These are phyloP conservation scores for Conops quadrifasciatus DNA, from an alignment of 2,888 invertebrate species.

Conservation along the genomic window DNA sequence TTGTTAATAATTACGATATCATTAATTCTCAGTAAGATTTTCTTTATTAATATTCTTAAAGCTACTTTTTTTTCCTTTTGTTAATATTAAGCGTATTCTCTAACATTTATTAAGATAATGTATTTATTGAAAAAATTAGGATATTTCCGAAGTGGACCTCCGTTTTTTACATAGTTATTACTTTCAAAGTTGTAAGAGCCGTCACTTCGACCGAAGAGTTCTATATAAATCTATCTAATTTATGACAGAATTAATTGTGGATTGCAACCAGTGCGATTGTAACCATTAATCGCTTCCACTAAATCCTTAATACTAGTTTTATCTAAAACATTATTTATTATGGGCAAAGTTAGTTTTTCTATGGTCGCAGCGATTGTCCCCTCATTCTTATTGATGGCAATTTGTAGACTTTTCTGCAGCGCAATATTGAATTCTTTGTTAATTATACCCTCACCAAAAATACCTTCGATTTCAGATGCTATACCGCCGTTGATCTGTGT, in stretches of 20 bases:
- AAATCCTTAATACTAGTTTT: slow-evolving; percentile 50
- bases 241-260: slow-evolving; percentile 41
- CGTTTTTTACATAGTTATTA: too few relatives aligned
- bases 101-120: too few relatives aligned
- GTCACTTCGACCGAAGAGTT: too few relatives aligned
- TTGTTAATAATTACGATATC: too few relatives aligned
- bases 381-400: slow-evolving; percentile 56
- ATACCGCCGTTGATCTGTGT: slow-evolving; percentile 55
- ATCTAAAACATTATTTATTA: slow-evolving; percentile 50
- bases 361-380: slow-evolving; percentile 52
- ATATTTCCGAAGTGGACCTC: too few relatives aligned
- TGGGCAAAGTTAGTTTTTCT: slow-evolving; percentile 51
- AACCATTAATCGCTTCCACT: slow-evolving; percentile 41
- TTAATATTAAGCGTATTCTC: too few relatives aligned
- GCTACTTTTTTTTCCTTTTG: too few relatives aligned
- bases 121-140: too few relatives aligned
- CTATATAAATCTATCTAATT: too few relatives aligned
- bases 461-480: slow-evolving; percentile 56
- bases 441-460: slow-evolving; percentile 54
- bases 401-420: slow-evolving; percentile 51
- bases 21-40: too few relatives aligned
- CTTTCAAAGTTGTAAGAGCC: too few relatives aligned
- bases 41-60: too few relatives aligned
- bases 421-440: slow-evolving; percentile 56
- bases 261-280: slow-evolving; percentile 50